Evolutionary conservation across 2,888 invertebrate genomes (phyloP), one percentile per base, ranked within the genome.

Genomic region (Aporophyla lueneburgensis): DNA sequence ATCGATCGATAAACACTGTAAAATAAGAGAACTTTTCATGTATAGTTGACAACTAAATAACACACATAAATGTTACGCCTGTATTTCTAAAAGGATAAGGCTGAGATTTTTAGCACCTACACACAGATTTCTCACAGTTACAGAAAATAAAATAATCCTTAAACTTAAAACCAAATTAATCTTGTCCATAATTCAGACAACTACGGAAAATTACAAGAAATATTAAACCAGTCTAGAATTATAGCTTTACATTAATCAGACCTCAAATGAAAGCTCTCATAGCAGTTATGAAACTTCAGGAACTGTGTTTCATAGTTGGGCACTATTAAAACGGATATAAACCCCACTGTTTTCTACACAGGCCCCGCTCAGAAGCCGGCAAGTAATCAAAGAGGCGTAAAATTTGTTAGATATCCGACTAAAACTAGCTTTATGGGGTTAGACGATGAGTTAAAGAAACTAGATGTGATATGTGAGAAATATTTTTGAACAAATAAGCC

Each of bases 331-430:
- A 78, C 65, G 70, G 69, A 80, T 78, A 84, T 81, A 78, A 81
- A 81, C 71, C 78, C 78, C 71, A 76, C 72, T 85, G 85, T 89
- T 85, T 84, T 79, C 81, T 81, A 72, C 79, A 69, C 74, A 75
- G 79, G 73, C 73, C 75, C 78, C 81, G 84, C 86, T 80, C 77
- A 72, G 73, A 84, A 85, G 84, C 85, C 84, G 75, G 33, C 73
- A 84, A 89, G 93, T 93, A 93, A 94, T 95, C 94, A 94, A 93
- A 93, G 89, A 88, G 91, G 91, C 92, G 91, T 95, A 93, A 95
- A 94, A 94, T 94, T 94, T 93, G 93, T 91, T 90, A 92, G 93
- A 94, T 94, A 93, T 92, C 89, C 88, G 81, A 83, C 90, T 88
- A 92, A 93, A 94, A 94, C 92, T 93, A 92, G 88, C 89, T 93